Evolutionary conservation across 92 coral and sea anemone genomes (phyloP).

Genomic region (Epizoanthus stellaris): DNA sequence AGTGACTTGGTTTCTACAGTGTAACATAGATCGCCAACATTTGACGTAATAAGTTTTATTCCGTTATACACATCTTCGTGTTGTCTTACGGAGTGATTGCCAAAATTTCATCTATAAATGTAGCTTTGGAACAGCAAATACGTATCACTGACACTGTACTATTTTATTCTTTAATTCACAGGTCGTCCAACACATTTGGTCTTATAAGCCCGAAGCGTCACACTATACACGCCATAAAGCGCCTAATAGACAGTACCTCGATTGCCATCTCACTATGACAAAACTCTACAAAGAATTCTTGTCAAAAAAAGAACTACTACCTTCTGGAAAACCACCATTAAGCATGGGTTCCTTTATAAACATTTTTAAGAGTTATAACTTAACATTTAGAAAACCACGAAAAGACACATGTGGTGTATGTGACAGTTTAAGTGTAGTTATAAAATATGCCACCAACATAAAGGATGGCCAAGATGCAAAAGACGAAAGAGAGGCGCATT

Average conservation of each 20-base stretch:
- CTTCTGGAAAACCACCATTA: not conserved
- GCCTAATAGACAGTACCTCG: not conserved
- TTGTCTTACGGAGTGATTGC: too few relatives aligned
- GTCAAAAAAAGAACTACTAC: not conserved
- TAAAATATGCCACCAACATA: not conserved
- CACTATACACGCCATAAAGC: not conserved
- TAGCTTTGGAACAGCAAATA: too few relatives aligned
- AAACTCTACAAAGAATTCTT: not conserved
- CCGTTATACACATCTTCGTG: too few relatives aligned
- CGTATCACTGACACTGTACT: too few relatives aligned
- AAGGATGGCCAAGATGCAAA: not conserved
- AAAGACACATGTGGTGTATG: not conserved
- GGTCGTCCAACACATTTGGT: slow-evolving; percentile 8
- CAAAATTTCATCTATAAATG: too few relatives aligned
- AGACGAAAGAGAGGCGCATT: not conserved
- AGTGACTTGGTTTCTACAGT: too few relatives aligned
- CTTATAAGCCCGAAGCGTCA: not conserved
- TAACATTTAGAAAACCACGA: not conserved
- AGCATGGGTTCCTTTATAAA: not conserved
- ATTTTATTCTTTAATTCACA: not conserved
- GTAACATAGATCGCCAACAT: too few relatives aligned
- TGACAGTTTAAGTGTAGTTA: not conserved
- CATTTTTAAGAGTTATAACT: not conserved
- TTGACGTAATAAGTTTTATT: too few relatives aligned
- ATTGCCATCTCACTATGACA: not conserved